Evolutionary conservation across 2,888 invertebrate genomes (phyloP).

Genomic region (Drosophila diplacantha): DNA sequence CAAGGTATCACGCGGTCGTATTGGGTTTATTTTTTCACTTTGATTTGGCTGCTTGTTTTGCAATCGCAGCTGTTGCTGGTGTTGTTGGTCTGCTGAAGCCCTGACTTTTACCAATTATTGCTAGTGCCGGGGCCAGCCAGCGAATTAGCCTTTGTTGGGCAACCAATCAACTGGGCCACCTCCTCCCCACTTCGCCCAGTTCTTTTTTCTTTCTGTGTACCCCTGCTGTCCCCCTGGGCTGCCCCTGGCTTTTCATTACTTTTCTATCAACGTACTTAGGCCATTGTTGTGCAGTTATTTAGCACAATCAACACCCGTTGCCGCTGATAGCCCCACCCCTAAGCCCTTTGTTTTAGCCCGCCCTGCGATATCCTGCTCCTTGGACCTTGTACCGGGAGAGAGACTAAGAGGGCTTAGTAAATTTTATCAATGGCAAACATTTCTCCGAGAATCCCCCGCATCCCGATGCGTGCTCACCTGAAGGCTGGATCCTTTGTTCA

Average conservation of each 20-base stretch:
- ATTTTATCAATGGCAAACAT: conserved; percentile 61
- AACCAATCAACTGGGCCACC: conserved; percentile 57
- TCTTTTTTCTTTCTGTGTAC: background rate
- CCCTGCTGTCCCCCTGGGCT: conserved; percentile 7
- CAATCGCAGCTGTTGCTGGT: conserved; percentile 17
- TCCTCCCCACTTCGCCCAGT: conserved; percentile 11
- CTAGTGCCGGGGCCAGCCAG: conserved; percentile 48
- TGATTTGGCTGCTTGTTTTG: conserved; percentile 20
- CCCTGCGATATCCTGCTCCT: conserved; percentile 17
- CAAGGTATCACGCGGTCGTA: background rate
- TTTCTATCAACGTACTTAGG: conserved; percentile 72
- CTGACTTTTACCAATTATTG: conserved; percentile 71
- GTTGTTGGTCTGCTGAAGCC: conserved; percentile 32
- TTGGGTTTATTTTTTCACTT: conserved; percentile 1
- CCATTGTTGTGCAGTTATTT: conserved; percentile 71
- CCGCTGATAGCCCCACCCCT: conserved; percentile 50
- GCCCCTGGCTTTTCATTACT: conserved; percentile 62
- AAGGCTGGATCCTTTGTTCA: conserved; percentile 57
- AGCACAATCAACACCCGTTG: conserved; percentile 69
- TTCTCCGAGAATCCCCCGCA: background rate
- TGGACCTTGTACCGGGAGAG: conserved; percentile 8
- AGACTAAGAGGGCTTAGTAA: conserved; percentile 35
- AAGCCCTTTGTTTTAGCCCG: conserved; percentile 7
- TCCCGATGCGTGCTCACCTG: conserved; percentile 44
- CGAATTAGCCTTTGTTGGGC: conserved; percentile 70